Evolutionary conservation across 2,797 vertebrate species (phyloP).

Genomic region (Galaxias olidus): DNA sequence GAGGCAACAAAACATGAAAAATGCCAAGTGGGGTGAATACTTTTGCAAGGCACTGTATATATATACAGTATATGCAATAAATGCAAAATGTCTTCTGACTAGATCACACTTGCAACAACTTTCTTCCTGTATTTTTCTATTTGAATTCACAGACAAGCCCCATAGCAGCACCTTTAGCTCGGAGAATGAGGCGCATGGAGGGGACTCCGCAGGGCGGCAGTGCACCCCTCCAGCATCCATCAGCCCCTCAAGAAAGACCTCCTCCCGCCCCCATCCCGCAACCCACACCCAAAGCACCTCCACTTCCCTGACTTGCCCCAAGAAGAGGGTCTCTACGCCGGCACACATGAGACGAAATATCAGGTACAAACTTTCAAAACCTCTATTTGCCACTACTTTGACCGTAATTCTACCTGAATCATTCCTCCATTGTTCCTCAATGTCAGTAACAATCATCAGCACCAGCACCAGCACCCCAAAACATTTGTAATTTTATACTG

Average conservation of each 20-base stretch:
- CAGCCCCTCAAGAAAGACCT: conserved; percentile 85
- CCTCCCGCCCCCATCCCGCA: conserved; percentile 47
- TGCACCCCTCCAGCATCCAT: conserved; percentile 83
- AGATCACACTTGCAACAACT: background rate
- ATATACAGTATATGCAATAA: too few species aligned
- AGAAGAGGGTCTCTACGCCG: conserved; percentile 87
- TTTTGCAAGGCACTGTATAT: too few species aligned
- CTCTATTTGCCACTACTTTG: too few species aligned
- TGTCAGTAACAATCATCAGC: too few species aligned
- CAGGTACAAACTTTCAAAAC: conserved; percentile 70
- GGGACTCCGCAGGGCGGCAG: conserved; percentile 81
- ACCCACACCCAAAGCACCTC: conserved; percentile 74
- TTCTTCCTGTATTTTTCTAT: background rate
- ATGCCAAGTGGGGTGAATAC: too few species aligned
- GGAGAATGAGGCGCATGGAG: conserved; percentile 79
- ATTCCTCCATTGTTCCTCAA: too few species aligned
- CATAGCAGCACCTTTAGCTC: conserved; percentile 79
- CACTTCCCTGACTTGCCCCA: conserved; percentile 74
- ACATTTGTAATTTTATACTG: too few species aligned
- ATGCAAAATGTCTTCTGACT: background rate
- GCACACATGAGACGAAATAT: conserved; percentile 93
- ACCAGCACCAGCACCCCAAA: too few species aligned
- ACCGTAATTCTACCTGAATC: too few species aligned
- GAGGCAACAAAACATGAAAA: too few species aligned
- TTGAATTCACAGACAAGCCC: conserved; percentile 78